Evolutionary conservation across 2,797 vertebrate species (phyloP).

Genomic region (Onychomys leucogaster): DNA sequence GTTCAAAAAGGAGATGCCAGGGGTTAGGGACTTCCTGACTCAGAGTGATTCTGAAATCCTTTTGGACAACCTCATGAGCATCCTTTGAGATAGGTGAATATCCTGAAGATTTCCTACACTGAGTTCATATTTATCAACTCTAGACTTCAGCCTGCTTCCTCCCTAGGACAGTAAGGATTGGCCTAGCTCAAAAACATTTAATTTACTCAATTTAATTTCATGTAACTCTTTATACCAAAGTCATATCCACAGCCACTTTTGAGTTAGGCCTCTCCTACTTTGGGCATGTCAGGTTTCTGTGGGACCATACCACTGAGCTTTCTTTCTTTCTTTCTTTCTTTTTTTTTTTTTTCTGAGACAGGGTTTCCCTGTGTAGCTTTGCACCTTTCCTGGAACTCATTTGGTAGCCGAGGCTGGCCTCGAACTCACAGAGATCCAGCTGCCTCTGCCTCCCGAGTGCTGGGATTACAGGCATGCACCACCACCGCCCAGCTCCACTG

Average conservation of each 20-base stretch:
- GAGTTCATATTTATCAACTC: background rate
- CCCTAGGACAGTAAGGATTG: background rate
- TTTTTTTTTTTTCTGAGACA: no score
- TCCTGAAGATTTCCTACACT: background rate
- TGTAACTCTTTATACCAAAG: background rate
- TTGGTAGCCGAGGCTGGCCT: no score
- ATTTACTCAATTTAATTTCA: slow-evolving; percentile 10
- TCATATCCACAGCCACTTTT: background rate
- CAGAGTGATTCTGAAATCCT: background rate
- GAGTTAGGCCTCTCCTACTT: background rate
- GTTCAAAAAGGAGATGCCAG: background rate
- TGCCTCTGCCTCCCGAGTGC: no score
- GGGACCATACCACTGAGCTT: background rate
- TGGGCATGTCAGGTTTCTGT: background rate
- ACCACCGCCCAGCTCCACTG: no score
- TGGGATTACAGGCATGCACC: no score
- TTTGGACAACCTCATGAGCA: background rate
- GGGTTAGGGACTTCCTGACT: background rate
- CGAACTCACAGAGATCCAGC: no score
- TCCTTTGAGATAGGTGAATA: background rate
- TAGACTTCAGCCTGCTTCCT: background rate
- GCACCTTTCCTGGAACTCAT: no score
- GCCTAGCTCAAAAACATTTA: background rate
- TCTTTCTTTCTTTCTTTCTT: no score
- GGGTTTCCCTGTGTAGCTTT: no score